phyloP scores from a whole-genome alignment of 2,888 invertebrate genomes.

The Neoitamus cyanurus region DNA sequence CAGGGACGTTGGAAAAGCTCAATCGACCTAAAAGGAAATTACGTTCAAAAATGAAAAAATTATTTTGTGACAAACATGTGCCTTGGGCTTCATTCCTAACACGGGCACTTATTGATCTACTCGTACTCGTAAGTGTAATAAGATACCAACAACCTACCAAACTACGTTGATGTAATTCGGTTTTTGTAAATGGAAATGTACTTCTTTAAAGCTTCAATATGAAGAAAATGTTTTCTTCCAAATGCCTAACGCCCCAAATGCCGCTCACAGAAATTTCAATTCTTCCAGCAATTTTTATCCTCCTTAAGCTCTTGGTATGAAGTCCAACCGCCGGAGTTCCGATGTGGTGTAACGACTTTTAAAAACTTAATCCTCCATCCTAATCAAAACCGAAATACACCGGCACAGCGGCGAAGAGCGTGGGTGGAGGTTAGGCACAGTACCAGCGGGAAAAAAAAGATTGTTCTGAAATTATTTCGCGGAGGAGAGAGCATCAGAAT shows the following conservation, averaged over 20 bases:
- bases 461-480: background rate
- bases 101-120: too few relatives aligned
- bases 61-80: too few relatives aligned
- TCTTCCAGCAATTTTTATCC: background rate
- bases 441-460: background rate
- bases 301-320: background rate
- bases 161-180: too few relatives aligned
- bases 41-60: too few relatives aligned
- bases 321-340: background rate
- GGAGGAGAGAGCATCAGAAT: background rate
- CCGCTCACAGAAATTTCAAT: background rate
- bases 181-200: too few relatives aligned
- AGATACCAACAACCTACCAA: too few relatives aligned
- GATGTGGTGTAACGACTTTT: background rate
- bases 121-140: too few relatives aligned
- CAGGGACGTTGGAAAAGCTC: background rate
- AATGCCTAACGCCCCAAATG: background rate
- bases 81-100: too few relatives aligned
- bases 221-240: background rate
- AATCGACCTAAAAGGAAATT: too few relatives aligned
- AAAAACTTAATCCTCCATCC: background rate
- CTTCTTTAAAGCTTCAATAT: background rate
- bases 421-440: background rate
- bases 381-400: background rate
- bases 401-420: background rate